Evolutionary conservation across 35 echinoderm and acorn worm species (phyloP).

Genomic region (Patiria miniata): DNA sequence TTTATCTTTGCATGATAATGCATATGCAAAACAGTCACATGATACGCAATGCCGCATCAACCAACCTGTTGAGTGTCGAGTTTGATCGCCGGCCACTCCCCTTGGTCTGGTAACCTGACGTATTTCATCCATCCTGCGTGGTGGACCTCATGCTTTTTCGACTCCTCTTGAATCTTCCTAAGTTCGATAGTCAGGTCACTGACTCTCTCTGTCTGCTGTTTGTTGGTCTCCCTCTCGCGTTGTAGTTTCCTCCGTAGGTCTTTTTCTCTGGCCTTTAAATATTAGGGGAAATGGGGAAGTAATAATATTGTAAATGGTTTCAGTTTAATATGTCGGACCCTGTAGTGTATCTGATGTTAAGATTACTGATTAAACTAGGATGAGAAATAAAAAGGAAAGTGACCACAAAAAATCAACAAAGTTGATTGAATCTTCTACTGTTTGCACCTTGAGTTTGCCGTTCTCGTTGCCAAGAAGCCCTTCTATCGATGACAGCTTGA

Average conservation of each 20-base stretch:
- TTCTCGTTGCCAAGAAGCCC: slow-evolving; percentile 14
- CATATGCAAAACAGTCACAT: too few relatives aligned
- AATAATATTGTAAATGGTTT: too few relatives aligned
- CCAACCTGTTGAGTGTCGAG: slow-evolving; percentile 9
- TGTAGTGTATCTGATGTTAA: too few relatives aligned
- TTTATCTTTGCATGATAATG: too few relatives aligned
- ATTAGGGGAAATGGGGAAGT: not conserved
- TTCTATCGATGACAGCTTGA: not conserved
- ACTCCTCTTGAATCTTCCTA: not conserved
- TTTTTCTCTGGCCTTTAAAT: not conserved
- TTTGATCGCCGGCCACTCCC: slow-evolving; percentile 4
- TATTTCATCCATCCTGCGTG: slow-evolving; percentile 12
- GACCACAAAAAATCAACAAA: too few relatives aligned
- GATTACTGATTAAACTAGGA: too few relatives aligned
- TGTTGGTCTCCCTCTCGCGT: not conserved
- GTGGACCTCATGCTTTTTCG: not conserved
- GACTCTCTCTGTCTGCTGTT: not conserved
- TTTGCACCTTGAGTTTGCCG: slow-evolving; percentile 5
- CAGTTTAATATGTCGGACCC: too few relatives aligned
- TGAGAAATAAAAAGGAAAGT: too few relatives aligned
- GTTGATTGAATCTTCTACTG: not conserved
- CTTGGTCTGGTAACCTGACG: not conserved
- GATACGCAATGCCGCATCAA: not conserved
- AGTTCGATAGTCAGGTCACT: not conserved
- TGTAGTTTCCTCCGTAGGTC: slow-evolving; percentile 6